Evolutionary conservation across 2,113 vertebrate species (phyloP), one percentile per base, ranked within the genome.

Genomic region (Gulo gulo): DNA sequence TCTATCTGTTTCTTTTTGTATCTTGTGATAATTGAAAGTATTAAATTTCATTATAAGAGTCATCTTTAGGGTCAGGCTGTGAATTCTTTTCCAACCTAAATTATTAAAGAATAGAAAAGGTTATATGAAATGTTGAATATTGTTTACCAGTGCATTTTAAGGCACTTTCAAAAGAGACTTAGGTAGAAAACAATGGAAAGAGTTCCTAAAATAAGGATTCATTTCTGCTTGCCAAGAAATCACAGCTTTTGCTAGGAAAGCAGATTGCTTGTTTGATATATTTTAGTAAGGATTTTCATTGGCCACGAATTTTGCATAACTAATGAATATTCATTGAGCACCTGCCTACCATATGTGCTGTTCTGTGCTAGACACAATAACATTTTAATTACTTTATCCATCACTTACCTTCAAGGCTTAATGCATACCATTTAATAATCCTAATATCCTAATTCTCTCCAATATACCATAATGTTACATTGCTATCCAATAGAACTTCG

Each of bases 271-370:
- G 26, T 80, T 80, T 80, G 81, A 20, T 95, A 11, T 79, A 81
- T 96, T 96, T 96, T 86, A 59, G 61, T 95, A 42, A 87, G 93
- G 45, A 67, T 95, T 69, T 61, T 82, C 65, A 86, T 61, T 80
- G 57, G 36, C 73, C 81, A 1, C 79, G 67, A 88, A 79, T 88
- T 89, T 65, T 96, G 63, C 82, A 91, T 89, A 50, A 65, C 20
- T 63, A 55, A 69, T 89, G 74, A 67, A 83, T 92, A 83, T 83
- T 93, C 89, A 71, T 42, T 9, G 34, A 86, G 45, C n/a, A 79
- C 94, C 71, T 97, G 89, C 36, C 79, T 29, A 3, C 88, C 90
- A 76, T 89, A 78, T 82, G 67, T 59, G 83, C 65, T 45, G 20
- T 59, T 67, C 52, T 69, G 55, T 86, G 79, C 76, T 94, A 83